Evolutionary conservation across 2,888 invertebrate species (phyloP).

Genomic region (Monopis laevigella): DNA sequence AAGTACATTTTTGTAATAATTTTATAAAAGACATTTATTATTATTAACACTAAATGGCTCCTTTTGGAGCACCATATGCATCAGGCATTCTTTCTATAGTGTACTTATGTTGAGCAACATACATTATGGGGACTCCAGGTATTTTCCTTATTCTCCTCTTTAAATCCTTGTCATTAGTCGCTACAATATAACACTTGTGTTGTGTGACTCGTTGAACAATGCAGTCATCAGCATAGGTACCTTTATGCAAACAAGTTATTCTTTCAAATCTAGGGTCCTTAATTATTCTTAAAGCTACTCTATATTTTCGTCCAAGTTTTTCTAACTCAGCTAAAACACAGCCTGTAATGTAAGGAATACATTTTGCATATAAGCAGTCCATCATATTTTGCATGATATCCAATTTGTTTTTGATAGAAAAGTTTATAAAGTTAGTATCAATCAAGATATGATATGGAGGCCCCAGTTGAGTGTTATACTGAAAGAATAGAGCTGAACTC

Average conservation of each 20-base stretch:
- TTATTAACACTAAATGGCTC: conserved; percentile 41
- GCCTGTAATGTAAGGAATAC: conserved; percentile 97
- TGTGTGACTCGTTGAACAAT: conserved; percentile 94
- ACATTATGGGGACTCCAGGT: conserved; percentile 99
- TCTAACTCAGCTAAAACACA: conserved; percentile 98
- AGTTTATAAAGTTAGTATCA: conserved; percentile 99
- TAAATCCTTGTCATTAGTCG: conserved; percentile 97
- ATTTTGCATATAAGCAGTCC: conserved; percentile 99
- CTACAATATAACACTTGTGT: conserved; percentile 99
- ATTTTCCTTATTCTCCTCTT: conserved; percentile 96
- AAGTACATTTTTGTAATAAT: no score
- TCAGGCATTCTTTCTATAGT: conserved; percentile 99
- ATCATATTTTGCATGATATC: conserved; percentile 98
- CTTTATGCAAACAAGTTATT: conserved; percentile 93
- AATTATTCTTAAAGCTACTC: conserved; percentile 92
- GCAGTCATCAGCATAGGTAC: conserved; percentile 99
- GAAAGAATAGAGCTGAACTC: conserved; percentile 95
- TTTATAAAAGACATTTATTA: conserved; percentile 9
- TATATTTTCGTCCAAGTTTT: conserved; percentile 94
- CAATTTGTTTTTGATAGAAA: conserved; percentile 96
- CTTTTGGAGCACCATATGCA: conserved; percentile 93
- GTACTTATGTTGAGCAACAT: conserved; percentile 89
- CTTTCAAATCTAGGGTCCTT: conserved; percentile 95
- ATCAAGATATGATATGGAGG: conserved; percentile 97
- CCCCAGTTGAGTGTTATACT: conserved; percentile 97